Evolutionary conservation across 2,888 invertebrate species (phyloP).

Genomic region (Napeogenes sylphis): DNA sequence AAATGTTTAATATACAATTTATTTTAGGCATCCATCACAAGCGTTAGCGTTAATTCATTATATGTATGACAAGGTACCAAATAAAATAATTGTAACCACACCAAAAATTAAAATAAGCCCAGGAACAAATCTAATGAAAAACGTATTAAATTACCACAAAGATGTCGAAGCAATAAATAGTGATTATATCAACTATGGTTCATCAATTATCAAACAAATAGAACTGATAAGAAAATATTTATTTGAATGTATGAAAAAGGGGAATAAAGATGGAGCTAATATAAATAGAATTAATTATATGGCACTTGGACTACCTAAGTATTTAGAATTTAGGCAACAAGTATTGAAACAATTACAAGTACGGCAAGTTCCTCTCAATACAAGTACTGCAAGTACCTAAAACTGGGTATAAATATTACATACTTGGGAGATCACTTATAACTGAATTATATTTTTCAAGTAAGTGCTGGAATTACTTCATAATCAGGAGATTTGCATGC

Average conservation of each 20-base stretch:
- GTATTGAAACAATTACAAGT: slow-evolving; percentile 39
- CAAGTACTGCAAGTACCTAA: background rate
- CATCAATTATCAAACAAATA: slow-evolving; percentile 48
- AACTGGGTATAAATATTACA: too few relatives aligned
- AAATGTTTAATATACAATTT: background rate
- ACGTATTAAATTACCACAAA: slow-evolving; percentile 41
- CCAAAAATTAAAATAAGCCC: slow-evolving; percentile 43
- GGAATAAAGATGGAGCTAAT: slow-evolving; percentile 44
- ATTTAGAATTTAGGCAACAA: slow-evolving; percentile 44
- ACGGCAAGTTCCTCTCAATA: background rate
- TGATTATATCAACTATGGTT: slow-evolving; percentile 41
- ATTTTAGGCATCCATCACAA: slow-evolving; percentile 58
- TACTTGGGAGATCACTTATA: too few relatives aligned
- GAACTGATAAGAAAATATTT: slow-evolving; percentile 48
- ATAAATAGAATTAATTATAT: slow-evolving; percentile 47
- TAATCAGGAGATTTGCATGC: too few relatives aligned
- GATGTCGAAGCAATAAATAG: slow-evolving; percentile 10
- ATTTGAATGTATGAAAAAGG: slow-evolving; percentile 52
- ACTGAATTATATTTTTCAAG: too few relatives aligned
- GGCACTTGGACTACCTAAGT: slow-evolving; percentile 43
- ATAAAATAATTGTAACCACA: slow-evolving; percentile 51
- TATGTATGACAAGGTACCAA: slow-evolving; percentile 57
- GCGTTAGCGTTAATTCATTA: slow-evolving; percentile 59
- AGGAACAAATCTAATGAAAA: slow-evolving; percentile 37
- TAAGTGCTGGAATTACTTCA: too few relatives aligned